Evolutionary conservation across 2,888 invertebrate genomes (phyloP), one percentile per base, ranked within the genome.

Genomic region (Drosophila robusta): DNA sequence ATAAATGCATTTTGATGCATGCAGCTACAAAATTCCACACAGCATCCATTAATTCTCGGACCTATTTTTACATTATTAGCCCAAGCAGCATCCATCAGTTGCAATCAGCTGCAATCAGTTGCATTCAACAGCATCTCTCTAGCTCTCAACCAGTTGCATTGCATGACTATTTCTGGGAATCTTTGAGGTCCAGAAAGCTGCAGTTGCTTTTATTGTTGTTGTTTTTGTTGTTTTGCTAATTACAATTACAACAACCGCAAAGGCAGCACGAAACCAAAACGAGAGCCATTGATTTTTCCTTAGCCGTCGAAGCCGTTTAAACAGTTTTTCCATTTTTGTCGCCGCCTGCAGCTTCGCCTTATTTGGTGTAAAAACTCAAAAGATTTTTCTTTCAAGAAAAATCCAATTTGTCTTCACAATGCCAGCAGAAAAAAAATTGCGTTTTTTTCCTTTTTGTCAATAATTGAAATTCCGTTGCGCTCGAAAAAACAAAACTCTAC

Each of bases 111-210:
- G 24, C 32, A 29, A 38, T 16, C 7, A 32, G 42, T n/a, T 36
- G 49, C 42, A 69, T 51, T 47, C 63, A 42, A 54, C 36, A 36
- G 41, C 38, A 56, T 51, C 42, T 64, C 38, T 36, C 32, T 11
- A 11, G 26, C 55, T 41, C 14, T 58, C 38, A 73, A 67, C 67
- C 55, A 78, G 73, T 73, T 67, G 32, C 67, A 63, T 64, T 58
- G 49, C 71, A 65, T 68, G 72, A 42, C 80, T 76, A 83, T 80
- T 83, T 79, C 83, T 70, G 64, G 80, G 80, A 79, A 82, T 67
- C 45, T 60, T 60, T 57, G 36, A 50, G 57, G 55, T 55, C 36
- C 58, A 58, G 50, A 51, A 46, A 54, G 52, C 54, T 49, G 47
- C 49, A 32, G 52, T 14, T 41, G 39, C 29, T 62, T 45, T 14